A percentile compares a stretch with the other conserved stretches of the same genome.
Conservation (phyloP, 2,113 vertebrate genomes). For the Pseudopipra pipra region DNA sequence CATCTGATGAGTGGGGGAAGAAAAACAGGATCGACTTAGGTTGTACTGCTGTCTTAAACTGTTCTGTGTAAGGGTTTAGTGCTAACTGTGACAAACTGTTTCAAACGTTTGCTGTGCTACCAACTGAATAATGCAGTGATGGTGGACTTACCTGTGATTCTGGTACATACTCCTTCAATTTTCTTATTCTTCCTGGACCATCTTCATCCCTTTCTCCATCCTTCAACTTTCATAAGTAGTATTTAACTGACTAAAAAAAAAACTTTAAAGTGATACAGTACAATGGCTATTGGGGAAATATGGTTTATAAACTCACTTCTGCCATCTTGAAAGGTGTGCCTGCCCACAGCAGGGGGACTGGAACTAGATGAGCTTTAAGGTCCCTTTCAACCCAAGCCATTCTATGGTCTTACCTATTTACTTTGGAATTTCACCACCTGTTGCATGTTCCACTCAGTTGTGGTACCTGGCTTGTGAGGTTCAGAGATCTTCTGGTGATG, state of each 20-base stretch:
- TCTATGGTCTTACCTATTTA: background rate
- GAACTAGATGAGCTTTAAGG: background rate
- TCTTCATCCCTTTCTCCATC: background rate
- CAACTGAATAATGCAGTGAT: background rate
- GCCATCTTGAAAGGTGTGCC: background rate
- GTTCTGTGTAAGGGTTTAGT: background rate
- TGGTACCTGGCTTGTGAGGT: background rate
- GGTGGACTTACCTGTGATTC: background rate
- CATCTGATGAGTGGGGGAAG: background rate
- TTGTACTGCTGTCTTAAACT: background rate
- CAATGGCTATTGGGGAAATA: background rate
- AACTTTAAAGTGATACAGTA: background rate
- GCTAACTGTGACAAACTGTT: background rate
- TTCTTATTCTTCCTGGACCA: background rate
- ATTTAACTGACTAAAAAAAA: background rate
- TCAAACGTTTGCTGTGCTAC: background rate
- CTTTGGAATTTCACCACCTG: background rate
- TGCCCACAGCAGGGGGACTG: background rate
- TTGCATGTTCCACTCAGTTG: background rate
- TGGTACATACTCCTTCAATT: background rate
- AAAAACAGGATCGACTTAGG: background rate
- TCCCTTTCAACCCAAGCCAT: background rate
- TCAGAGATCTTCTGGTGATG: background rate
- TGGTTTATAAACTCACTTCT: background rate
- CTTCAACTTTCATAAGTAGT: background rate